Evolutionary conservation across 2,797 vertebrate species (phyloP), one percentile per base, ranked within the genome.

Genomic region (Hoplostethus mediterraneus): DNA sequence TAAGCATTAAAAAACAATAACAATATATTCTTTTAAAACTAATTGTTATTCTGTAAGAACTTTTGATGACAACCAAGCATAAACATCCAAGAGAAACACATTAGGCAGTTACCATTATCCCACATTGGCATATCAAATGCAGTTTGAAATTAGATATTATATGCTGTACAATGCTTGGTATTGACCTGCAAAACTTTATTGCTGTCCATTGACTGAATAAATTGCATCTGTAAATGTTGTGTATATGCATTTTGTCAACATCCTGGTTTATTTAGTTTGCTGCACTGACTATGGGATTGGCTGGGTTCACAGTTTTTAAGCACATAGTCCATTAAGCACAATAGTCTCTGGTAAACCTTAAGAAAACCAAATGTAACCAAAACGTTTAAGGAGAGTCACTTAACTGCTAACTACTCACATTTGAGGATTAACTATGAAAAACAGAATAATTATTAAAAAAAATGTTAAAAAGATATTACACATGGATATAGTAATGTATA

Each of bases 401-500:
- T 30, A 63, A 60, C 38, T 53, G 56, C 54, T 55, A 62, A 49
- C 40, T 56, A 53, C 11, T 25, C 36, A 62, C 28, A 56, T 64
- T 33, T 61, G 11, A 5, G 25, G 30, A 38, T 21, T 38, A 17
- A 56, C 2, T 56, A 62, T 10, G 21, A 3, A 38, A 80, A 63
- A 49, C 0, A 33, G 52, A 61, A 53, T 21, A 0, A 42, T 11
- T 9, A 25, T 45, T 45, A 44, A 21, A 21, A n/a, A 38, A 36
- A 44, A 38, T n/a, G n/a, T n/a, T n/a, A 11, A 60, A 64, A 36
- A 10, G 45, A 69, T 7, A 66, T 69, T 62, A 77, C 28, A 69
- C 31, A 58, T 31, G 25, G 21, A 44, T 60, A 31, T 48, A 47
- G 25, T 9, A 25, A 44, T 45, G 44, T 45, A 59, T 28, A 5